Conservation (phyloP, 37 sponge, comb jelly and placozoan species). For the Ephydatia muelleri region DNA sequence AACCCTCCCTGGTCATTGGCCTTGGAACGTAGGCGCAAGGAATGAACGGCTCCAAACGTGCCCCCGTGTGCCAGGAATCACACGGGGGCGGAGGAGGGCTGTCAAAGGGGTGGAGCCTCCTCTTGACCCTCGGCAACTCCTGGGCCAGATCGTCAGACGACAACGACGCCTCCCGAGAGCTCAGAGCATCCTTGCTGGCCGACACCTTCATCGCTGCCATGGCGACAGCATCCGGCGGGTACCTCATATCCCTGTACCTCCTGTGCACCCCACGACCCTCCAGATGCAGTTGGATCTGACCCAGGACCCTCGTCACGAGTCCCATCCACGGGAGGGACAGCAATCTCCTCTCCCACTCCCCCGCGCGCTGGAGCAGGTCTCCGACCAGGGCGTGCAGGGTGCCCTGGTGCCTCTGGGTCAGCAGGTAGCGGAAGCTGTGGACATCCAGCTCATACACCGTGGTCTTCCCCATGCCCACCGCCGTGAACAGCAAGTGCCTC, state of each 20-base stretch:
- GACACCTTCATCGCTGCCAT: not conserved
- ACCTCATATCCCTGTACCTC: not conserved
- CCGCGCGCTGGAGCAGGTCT: not conserved
- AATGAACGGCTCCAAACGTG: not conserved
- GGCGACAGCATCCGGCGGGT: not conserved
- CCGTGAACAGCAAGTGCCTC: not conserved
- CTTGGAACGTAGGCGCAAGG: not conserved
- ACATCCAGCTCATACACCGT: not conserved
- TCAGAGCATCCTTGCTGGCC: not conserved
- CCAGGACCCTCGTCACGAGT: not conserved
- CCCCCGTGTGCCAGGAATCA: not conserved
- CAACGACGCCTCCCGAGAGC: not conserved
- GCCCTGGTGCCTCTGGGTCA: not conserved
- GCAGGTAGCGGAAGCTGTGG: not conserved
- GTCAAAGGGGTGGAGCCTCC: not conserved
- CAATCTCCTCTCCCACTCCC: not conserved
- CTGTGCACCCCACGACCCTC: not conserved
- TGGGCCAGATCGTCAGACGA: not conserved
- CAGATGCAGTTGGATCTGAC: not conserved
- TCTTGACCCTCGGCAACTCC: not conserved
- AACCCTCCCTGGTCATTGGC: not conserved
- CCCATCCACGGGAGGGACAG: not conserved
- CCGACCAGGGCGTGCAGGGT: not conserved
- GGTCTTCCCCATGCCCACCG: not conserved
- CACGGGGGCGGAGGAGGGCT: not conserved